Conservation (phyloP, 2,797 vertebrate species). For the Esox masquinongy region DNA sequence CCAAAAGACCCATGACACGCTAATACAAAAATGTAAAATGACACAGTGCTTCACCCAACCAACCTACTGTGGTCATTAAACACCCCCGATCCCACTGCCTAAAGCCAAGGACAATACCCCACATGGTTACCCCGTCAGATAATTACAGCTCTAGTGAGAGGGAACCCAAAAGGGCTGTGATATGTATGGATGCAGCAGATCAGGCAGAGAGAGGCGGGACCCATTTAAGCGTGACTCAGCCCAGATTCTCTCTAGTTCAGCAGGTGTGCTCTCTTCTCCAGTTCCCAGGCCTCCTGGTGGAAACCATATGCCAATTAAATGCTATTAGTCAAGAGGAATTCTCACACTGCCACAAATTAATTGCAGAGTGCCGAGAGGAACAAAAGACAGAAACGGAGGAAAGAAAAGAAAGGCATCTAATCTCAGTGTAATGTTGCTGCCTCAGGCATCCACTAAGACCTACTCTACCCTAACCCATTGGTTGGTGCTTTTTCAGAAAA, state of each 20-base stretch:
- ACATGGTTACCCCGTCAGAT: background rate
- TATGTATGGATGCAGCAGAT: background rate
- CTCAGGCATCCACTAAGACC: constrained; percentile 2
- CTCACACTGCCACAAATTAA: constrained; percentile 17
- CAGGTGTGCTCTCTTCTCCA: constrained; percentile 14
- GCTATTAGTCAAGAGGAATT: constrained; percentile 33
- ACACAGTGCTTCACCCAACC: background rate
- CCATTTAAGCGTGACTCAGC: constrained; percentile 5
- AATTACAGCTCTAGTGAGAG: background rate
- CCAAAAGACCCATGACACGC: background rate
- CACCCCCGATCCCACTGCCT: background rate
- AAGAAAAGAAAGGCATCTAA: constrained; percentile 15
- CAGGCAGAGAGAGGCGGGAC: background rate
- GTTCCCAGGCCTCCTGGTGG: constrained; percentile 16
- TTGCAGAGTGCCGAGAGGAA: constrained; percentile 6
- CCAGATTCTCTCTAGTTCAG: constrained; percentile 6
- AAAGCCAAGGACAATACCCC: background rate
- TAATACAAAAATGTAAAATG: background rate
- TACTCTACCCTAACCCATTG: constrained; percentile 8
- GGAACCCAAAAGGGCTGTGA: background rate
- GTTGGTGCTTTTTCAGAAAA: constrained; percentile 1
- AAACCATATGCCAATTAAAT: constrained; percentile 21
- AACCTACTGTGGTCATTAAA: background rate
- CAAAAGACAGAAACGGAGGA: constrained; percentile 8
- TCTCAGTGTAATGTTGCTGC: constrained; percentile 11